Evolutionary conservation across 2,113 vertebrate species (phyloP), one percentile per base, ranked within the genome.

Genomic region (Zingel zingel): DNA sequence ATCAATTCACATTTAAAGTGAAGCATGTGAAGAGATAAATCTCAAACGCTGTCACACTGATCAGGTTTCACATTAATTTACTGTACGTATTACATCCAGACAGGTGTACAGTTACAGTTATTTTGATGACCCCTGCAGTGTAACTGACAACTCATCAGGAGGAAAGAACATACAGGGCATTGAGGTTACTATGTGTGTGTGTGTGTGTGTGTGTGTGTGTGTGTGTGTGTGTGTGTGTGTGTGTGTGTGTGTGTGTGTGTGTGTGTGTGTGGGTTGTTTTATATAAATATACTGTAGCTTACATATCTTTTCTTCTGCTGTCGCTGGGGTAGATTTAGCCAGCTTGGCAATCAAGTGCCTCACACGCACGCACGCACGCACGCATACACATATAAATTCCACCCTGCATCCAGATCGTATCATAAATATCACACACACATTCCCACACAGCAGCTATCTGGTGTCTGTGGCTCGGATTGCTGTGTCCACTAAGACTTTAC

Each of bases 401-500:
- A 51, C 7, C 65, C 53, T 23, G 61, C 77, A 83, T 86, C 86
- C 65, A 84, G 87, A 89, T 89, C 65, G 39, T 78, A 84, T 90
- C 79, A 82, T 84, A 86, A 87, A 90, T 90, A 86, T 93, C 86
- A 66, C 73, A 71, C 86, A 76, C 78, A 63, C 83, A 66, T 86
- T 74, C 81, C 77, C 62, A 61, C 85, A 67, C 51, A 16, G 72
- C 79, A 30, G 82, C 76, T 82, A 87, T 93, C 88, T 64, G 79
- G 84, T 88, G 84, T 77, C 86, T 45, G 66, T 14, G 75, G 80
- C 83, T 92, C 70, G 2, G 63, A 74, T 85, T 83, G 74, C 90
- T 90, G 88, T 86, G 88, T 92, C 92, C 92, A 92, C 91, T 85
- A 86, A 89, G 88, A 87, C 90, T 94, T 89, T 91, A 91, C 92